These are phyloP conservation scores for Tinea pellionella DNA, from an alignment of 2,888 invertebrate genomes.

Conservation along the genomic window DNA sequence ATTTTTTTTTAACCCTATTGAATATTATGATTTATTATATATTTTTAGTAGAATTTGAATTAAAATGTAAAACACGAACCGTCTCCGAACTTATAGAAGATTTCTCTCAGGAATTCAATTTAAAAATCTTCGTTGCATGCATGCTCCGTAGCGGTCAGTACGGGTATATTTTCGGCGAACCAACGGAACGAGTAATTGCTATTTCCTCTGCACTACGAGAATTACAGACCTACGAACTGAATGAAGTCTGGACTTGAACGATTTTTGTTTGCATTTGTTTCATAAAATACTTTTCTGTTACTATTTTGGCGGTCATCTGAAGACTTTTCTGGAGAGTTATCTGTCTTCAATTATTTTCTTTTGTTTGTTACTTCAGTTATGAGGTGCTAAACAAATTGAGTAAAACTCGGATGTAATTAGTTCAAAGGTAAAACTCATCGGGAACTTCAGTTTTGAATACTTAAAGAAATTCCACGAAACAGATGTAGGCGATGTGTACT, in stretches of 20 bases:
- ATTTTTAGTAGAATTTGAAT: neutral
- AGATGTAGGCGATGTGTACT: slow-evolving; percentile 10
- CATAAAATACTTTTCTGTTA: neutral
- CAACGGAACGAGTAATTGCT: slow-evolving; percentile 43
- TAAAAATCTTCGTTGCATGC: slow-evolving; percentile 34
- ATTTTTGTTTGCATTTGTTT: neutral
- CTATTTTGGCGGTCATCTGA: too few relatives aligned
- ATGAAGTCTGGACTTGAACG: neutral
- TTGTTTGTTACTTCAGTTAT: too few relatives aligned
- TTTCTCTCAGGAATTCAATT: slow-evolving; percentile 42
- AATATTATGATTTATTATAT: too few relatives aligned
- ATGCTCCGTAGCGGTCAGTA: slow-evolving; percentile 22
- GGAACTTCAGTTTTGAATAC: neutral
- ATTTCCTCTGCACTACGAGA: slow-evolving; percentile 22
- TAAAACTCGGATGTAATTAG: neutral
- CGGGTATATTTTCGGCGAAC: slow-evolving; percentile 27
- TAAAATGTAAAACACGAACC: neutral
- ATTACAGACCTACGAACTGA: slow-evolving; percentile 27
- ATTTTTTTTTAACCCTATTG: too few relatives aligned
- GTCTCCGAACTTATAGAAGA: neutral
- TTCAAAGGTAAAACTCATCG: slow-evolving; percentile 3
- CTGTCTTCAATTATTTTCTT: too few relatives aligned
- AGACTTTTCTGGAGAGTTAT: too few relatives aligned
- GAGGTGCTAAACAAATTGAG: neutral
- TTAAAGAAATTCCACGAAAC: slow-evolving; percentile 5